Evolutionary conservation across 2,113 vertebrate species (phyloP), one percentile per base, ranked within the genome.

Genomic region (Hirundichthys speculiger): DNA sequence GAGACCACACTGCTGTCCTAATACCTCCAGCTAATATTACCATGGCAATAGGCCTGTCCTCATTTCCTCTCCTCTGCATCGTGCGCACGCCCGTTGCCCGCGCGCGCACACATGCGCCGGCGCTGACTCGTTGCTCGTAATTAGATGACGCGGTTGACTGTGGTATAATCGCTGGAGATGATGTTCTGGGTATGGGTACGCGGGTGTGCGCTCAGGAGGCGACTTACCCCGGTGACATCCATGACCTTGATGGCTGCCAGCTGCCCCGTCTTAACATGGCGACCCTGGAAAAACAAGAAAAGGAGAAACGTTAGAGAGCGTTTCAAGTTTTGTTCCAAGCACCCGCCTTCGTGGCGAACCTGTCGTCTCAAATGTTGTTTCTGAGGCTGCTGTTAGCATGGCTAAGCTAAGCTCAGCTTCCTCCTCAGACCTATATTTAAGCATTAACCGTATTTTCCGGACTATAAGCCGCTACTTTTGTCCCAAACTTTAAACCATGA

Each of bases 171-270:
- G 48, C 68, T 83, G 49, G 58, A 86, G 73, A 79, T 75, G 67
- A 63, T 78, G 74, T 58, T 27, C 38, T 92, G 55, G 39, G 61
- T 8, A 18, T 48, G 74, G 22, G 60, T 64, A 47, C 1, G 20
- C 66, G 43, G n/a, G 59, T 11, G 57, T 48, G 54, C n/a, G n/a
- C n/a, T n/a, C n/a, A n/a, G n/a, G n/a, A n/a, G n/a, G 43, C 47
- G 40, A 58, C 90, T 89, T 84, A 93, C 92, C 90, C 90, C 90
- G 0, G 92, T 91, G 82, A 93, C 92, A 79, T 92, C 91, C 92
- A 93, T 92, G 90, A 91, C 88, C 89, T 93, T 93, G 87, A 93
- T 93, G 63, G 92, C 92, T 48, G 90, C 91, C 59, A 93, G 84
- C 80, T 92, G 91, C 52, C 92, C 92, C 0, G 92, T 91, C 80